These are phyloP conservation scores for Slavum lentiscoides DNA, from an alignment of 2,888 invertebrate species.

Conservation along the genomic window DNA sequence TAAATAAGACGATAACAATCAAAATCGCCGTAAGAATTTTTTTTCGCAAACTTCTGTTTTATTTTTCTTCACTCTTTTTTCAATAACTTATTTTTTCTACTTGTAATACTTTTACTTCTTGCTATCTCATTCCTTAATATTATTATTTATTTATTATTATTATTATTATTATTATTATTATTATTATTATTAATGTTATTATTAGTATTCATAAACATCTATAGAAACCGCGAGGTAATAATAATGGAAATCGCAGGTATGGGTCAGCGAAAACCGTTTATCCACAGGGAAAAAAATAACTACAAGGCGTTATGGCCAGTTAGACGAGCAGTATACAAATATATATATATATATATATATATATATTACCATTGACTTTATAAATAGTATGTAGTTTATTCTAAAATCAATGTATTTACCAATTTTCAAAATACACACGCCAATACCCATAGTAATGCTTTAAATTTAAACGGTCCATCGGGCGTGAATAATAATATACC, in stretches of 20 bases:
- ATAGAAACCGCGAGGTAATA: constrained; percentile 20
- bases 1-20: not conserved
- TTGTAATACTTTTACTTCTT: not conserved
- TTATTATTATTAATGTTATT: too few species aligned
- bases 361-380: too few species aligned
- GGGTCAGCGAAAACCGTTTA: constrained; percentile 15
- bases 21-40: not conserved
- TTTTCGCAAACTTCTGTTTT: too few species aligned
- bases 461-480: constrained; percentile 21
- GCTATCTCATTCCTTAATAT: not conserved
- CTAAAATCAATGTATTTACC: too few species aligned
- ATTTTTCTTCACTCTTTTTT: too few species aligned
- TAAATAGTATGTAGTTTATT: too few species aligned
- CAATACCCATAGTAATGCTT: too few species aligned
- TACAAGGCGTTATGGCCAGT: not conserved
- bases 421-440: constrained; percentile 18
- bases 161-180: too few species aligned
- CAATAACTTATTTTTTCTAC: not conserved
- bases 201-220: constrained; percentile 8
- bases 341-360: too few species aligned
- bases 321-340: too few species aligned
- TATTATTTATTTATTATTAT: not conserved
- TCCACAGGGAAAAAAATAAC: not conserved
- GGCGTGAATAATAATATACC: not conserved
- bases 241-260: constrained; percentile 24